Evolutionary conservation across 1,140 invertebrate species (phyloP).

Genomic region (Drosophila albomicans): DNA sequence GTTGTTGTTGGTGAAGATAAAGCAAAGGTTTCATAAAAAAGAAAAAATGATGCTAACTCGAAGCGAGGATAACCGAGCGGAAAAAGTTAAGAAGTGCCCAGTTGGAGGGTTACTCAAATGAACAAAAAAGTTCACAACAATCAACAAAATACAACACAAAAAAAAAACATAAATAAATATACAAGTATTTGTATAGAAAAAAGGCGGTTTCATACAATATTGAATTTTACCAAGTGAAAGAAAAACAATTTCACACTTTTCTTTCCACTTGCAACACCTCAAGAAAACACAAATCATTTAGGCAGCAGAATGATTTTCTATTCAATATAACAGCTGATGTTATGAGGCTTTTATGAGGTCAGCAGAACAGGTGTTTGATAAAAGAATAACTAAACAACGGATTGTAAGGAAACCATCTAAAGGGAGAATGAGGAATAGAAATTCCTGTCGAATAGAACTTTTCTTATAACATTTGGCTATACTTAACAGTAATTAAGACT

Average conservation of each 20-base stretch:
- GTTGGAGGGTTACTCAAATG: slow-evolving; percentile 11
- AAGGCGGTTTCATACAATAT: slow-evolving; percentile 2
- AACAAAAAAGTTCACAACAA: slow-evolving; percentile 6
- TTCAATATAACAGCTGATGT: not conserved
- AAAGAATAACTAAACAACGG: too few species aligned
- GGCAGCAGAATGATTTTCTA: not conserved
- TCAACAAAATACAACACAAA: not conserved
- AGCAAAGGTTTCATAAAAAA: slow-evolving; percentile 29
- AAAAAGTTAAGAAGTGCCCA: slow-evolving; percentile 21
- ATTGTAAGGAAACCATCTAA: too few species aligned
- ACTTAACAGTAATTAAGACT: too few species aligned
- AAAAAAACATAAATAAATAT: too few species aligned
- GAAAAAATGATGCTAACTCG: slow-evolving; percentile 6
- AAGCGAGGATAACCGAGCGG: slow-evolving; percentile 18
- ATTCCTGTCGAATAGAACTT: too few species aligned
- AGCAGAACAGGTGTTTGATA: too few species aligned
- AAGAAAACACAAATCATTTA: slow-evolving; percentile 11
- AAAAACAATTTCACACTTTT: slow-evolving; percentile 11
- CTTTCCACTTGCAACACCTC: not conserved
- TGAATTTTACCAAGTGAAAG: slow-evolving; percentile 6
- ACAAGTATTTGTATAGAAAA: too few species aligned
- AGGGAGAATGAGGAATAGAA: too few species aligned
- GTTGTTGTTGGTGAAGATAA: slow-evolving; percentile 16
- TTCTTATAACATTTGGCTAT: too few species aligned
- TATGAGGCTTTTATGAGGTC: too few species aligned